Conservation (phyloP, 2,888 invertebrate genomes). For the Apodemia hepburni region DNA sequence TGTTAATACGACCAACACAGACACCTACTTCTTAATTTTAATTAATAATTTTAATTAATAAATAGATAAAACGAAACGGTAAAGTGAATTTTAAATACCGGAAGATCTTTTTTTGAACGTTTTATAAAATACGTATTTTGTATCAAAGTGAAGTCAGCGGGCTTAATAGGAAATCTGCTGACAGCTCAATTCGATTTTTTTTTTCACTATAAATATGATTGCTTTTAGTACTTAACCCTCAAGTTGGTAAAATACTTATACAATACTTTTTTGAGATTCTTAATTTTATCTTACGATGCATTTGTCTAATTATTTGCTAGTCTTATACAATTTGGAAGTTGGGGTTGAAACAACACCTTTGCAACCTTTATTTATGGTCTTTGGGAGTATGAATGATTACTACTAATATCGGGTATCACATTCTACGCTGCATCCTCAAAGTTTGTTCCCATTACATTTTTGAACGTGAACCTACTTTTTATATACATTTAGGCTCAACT, state of each 20-base stretch:
- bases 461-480: slow-evolving; percentile 1
- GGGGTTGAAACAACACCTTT: slow-evolving; percentile 40
- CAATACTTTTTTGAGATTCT: slow-evolving; percentile 73
- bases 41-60: slow-evolving; percentile 76
- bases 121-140: slow-evolving; percentile 76
- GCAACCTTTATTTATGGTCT: slow-evolving; percentile 38
- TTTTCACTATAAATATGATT: slow-evolving; percentile 74
- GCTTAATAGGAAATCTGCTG: slow-evolving; percentile 68
- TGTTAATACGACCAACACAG: slow-evolving; percentile 74
- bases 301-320: slow-evolving; percentile 70
- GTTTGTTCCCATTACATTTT: slow-evolving; percentile 60
- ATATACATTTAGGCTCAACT: slow-evolving; percentile 8
- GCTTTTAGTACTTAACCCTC: slow-evolving; percentile 72
- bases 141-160: slow-evolving; percentile 76
- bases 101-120: slow-evolving; percentile 72
- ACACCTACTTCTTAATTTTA: slow-evolving; percentile 73
- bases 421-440: slow-evolving; percentile 58
- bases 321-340: slow-evolving; percentile 64
- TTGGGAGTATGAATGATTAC: slow-evolving; percentile 49
- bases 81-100: slow-evolving; percentile 67
- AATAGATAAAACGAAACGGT: slow-evolving; percentile 72
- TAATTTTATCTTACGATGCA: slow-evolving; percentile 72
- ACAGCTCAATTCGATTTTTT: slow-evolving; percentile 41
- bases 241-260: slow-evolving; percentile 77
- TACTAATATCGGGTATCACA: slow-evolving; percentile 75